Percentiles rank a stretch among this genome's conserved stretches.
phyloP scores from a whole-genome alignment of 2,888 invertebrate species.

The Cataglyphis livida region DNA sequence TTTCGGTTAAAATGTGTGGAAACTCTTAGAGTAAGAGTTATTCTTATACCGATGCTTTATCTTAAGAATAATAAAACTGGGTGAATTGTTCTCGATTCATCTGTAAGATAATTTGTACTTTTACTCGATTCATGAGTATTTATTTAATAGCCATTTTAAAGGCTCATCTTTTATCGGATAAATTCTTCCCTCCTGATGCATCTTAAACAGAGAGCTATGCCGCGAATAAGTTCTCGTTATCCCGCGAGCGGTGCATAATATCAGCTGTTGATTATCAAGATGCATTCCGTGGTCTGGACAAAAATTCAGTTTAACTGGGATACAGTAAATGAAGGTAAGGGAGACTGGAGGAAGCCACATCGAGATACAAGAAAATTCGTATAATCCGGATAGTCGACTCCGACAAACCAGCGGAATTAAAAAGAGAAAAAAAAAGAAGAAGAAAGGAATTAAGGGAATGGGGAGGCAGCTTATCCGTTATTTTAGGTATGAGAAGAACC shows the following conservation, averaged over 20 bases:
- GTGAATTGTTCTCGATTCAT: background rate
- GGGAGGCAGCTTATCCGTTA: slow-evolving; percentile 26
- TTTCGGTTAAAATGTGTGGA: slow-evolving; percentile 27
- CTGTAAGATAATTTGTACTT: background rate
- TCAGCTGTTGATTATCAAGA: slow-evolving; percentile 35
- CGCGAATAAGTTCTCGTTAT: background rate
- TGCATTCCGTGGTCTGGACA: slow-evolving; percentile 2
- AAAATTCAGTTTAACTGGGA: slow-evolving; percentile 41
- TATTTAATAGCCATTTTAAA: background rate
- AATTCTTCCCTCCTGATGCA: too few species aligned
- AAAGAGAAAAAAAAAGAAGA: slow-evolving; percentile 14
- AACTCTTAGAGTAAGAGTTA: slow-evolving; percentile 5
- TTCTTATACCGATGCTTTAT: background rate
- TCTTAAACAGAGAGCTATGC: background rate
- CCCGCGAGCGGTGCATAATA: background rate
- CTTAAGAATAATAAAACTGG: slow-evolving; percentile 12
- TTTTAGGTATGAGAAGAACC: slow-evolving; percentile 19
- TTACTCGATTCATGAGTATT: slow-evolving; percentile 5
- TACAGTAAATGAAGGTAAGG: slow-evolving; percentile 14
- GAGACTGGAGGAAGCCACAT: slow-evolving; percentile 12
- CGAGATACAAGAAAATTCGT: slow-evolving; percentile 60
- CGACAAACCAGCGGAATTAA: slow-evolving; percentile 70
- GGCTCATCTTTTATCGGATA: background rate
- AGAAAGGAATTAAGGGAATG: slow-evolving; percentile 18
- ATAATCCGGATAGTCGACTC: slow-evolving; percentile 65